A percentile compares a stretch with the other conserved stretches of the same genome.
These are phyloP conservation scores for Moxostoma hubbsi DNA, from an alignment of 2,797 vertebrate genomes.

Conservation along the genomic window DNA sequence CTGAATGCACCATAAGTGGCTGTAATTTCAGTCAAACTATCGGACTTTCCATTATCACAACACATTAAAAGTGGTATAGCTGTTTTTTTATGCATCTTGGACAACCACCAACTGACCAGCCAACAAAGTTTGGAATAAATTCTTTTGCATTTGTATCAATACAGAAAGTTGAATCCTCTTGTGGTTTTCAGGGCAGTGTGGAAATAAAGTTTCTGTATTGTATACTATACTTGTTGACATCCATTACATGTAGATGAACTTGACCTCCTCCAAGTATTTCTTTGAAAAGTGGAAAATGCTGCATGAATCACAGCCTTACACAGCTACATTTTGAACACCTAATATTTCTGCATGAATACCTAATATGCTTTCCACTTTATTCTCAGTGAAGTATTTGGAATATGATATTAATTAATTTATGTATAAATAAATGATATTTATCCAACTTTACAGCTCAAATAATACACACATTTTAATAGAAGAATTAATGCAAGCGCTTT, in stretches of 20 bases:
- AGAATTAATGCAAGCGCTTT: too few species aligned
- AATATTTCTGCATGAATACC: too few species aligned
- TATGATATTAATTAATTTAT: too few species aligned
- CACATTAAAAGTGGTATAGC: conserved; percentile 18
- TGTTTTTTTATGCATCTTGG: conserved; percentile 16
- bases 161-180: conserved; percentile 1
- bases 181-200: conserved; percentile 8
- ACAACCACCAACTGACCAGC: neutral
- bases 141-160: conserved; percentile 5
- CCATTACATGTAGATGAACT: conserved; percentile 39
- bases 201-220: conserved; percentile 35
- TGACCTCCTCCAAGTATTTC: conserved; percentile 33
- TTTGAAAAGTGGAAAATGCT: conserved; percentile 7
- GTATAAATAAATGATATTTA: too few species aligned
- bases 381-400: too few species aligned
- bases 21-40: conserved; percentile 8
- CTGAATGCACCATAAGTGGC: too few species aligned
- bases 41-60: conserved; percentile 6
- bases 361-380: too few species aligned
- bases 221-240: conserved; percentile 38
- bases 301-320: conserved; percentile 9
- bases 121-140: conserved; percentile 33
- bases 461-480: too few species aligned
- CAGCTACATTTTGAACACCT: neutral
- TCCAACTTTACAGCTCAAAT: too few species aligned